Conservation (phyloP, 2,113 vertebrate species). For the Periophthalmus modestus region DNA sequence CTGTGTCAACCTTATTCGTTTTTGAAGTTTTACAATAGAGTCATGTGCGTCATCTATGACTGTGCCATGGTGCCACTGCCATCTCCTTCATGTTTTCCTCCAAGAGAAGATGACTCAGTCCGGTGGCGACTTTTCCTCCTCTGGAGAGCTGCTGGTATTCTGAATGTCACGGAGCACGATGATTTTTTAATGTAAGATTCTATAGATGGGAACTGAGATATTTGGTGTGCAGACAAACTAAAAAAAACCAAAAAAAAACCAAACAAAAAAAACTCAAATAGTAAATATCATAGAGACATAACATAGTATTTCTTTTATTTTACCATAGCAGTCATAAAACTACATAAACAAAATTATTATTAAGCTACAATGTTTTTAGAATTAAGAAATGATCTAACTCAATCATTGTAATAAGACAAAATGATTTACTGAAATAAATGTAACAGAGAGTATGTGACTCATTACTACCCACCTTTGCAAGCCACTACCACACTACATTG, state of each 20-base stretch:
- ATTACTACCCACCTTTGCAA: background rate
- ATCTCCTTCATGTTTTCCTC: slow-evolving; percentile 31
- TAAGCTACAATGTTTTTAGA: too few species aligned
- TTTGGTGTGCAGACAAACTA: background rate
- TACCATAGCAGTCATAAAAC: too few species aligned
- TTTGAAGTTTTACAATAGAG: slow-evolving; percentile 34
- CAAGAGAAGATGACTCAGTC: slow-evolving; percentile 44
- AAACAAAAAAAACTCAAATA: too few species aligned
- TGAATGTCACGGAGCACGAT: slow-evolving; percentile 41
- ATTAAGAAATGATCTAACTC: too few species aligned
- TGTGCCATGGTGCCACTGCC: slow-evolving; percentile 29
- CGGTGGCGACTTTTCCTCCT: slow-evolving; percentile 35
- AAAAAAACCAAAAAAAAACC: too few species aligned
- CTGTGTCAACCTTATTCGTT: slow-evolving; percentile 20
- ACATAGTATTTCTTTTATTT: too few species aligned
- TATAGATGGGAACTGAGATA: slow-evolving; percentile 17
- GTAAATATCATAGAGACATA: too few species aligned
- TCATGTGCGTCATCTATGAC: slow-evolving; percentile 50
- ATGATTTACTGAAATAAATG: background rate
- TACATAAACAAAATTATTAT: too few species aligned
- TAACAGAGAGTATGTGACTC: background rate
- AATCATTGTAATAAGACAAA: background rate
- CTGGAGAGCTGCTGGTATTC: slow-evolving; percentile 35
- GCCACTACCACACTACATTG: slow-evolving; percentile 4
- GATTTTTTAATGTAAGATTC: slow-evolving; percentile 4